Conservation (phyloP, 2,888 invertebrate species). For the Perizoma flavofasciatum region DNA sequence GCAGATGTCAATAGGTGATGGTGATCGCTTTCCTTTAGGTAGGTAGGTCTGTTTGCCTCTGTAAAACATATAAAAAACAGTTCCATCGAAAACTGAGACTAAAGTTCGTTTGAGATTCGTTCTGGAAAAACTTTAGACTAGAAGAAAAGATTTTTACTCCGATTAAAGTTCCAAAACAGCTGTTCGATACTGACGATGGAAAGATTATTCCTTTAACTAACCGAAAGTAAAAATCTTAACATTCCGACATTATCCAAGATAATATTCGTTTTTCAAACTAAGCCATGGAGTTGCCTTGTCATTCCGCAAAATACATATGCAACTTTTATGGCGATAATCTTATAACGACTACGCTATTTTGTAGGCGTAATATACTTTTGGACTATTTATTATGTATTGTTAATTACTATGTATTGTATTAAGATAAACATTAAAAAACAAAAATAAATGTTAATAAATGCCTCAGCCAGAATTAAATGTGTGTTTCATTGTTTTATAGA, state of each 20-base stretch:
- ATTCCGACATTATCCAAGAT: conserved; percentile 54
- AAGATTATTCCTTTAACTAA: not conserved
- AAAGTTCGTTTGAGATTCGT: no score
- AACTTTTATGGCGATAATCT: conserved; percentile 82
- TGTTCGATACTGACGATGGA: no score
- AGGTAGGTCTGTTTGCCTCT: no score
- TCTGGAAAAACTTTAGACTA: no score
- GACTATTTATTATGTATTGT: conserved; percentile 85
- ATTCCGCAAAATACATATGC: conserved; percentile 68
- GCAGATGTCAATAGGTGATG: no score
- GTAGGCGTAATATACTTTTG: conserved; percentile 85
- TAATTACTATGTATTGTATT: conserved; percentile 85
- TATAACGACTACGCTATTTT: conserved; percentile 84
- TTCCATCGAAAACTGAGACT: no score
- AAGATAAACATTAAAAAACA: conserved; percentile 80
- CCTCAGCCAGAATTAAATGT: conserved; percentile 78
- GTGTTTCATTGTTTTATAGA: conserved; percentile 49
- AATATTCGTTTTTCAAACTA: conserved; percentile 67
- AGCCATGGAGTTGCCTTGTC: conserved; percentile 76
- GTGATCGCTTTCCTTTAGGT: no score
- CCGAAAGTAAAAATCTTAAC: conserved; percentile 4
- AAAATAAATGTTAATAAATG: conserved; percentile 85
- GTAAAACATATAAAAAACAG: no score
- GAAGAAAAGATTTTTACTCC: no score
- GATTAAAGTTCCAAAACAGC: no score